Base-by-base conservation (phyloP, 2,888 invertebrate genomes). In the Cacoxenus indagator region DNA sequence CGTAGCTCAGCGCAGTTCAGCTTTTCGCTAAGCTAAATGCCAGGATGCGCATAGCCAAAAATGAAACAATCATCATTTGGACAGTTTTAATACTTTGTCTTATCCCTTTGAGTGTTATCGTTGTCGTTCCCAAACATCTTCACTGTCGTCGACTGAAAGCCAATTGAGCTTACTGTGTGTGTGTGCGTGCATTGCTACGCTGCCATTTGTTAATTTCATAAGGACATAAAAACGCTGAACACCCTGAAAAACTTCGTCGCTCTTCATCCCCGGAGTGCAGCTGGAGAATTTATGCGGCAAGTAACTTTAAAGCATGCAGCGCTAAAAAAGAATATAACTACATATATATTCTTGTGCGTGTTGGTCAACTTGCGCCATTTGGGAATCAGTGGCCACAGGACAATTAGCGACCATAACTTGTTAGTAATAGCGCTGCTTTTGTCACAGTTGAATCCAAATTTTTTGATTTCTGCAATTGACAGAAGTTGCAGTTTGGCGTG, bases 31-130 rank as follows among this genome's bases (percentile, higher is more conserved):
- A 48, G 48, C 64, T 6, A 14, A 22, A 46, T n/a, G 48, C 26
- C 26, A 67, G 72, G 59, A 70, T 70, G 74, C 74, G 78, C 78
- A 80, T 80, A 84, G 81, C 84, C 79, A 81, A 84, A n/a, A n/a
- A 14, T 14, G 37, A 37, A 84, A 84, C 86, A 85, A 85, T 85
- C 85, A 85, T 85, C 84, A 83, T 83, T 85, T 83, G 84, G 86
- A 85, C 84, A 80, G 79, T 83, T 85, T 85, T 85, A 85, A 85
- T 84, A 83, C 86, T 85, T 85, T 83, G 73, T 77, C 71, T 74
- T 73, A 76, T 76, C 75, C 76, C 72, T 76, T 75, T 77, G 78
- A 73, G 76, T 74, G 68, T 72, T 69, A 65, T 65, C 69, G 69
- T 43, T 71, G 70, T 67, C 69, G 59, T 73, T 65, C 62, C 26